phyloP scores from a whole-genome alignment of 2,888 invertebrate genomes.

The Oscheius sp. region DNA sequence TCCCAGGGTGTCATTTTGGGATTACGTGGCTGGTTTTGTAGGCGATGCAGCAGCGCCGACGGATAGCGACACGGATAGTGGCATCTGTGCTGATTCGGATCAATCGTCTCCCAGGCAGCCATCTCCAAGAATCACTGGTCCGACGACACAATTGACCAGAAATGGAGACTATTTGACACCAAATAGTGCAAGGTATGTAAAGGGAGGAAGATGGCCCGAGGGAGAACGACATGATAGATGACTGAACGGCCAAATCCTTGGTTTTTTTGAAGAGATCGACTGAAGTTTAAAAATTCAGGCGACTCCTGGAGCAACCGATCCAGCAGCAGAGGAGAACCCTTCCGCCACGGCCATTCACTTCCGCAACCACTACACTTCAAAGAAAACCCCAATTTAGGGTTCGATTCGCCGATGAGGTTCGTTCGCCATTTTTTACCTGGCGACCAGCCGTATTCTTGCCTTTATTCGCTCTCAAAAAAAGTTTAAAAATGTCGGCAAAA shows the following conservation, averaged over 20 bases:
- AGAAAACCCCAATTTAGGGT: constrained; percentile 56
- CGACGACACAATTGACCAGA: background rate
- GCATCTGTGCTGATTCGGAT: constrained; percentile 65
- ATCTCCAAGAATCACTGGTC: constrained; percentile 9
- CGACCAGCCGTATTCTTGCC: too few relatives aligned
- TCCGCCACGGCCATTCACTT: constrained; percentile 40
- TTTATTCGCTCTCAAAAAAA: too few relatives aligned
- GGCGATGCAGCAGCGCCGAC: constrained; percentile 34
- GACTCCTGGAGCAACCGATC: constrained; percentile 45
- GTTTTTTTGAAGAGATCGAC: background rate
- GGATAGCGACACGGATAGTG: constrained; percentile 66
- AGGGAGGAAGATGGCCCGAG: background rate
- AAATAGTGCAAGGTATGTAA: constrained; percentile 54
- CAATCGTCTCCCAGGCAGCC: constrained; percentile 51
- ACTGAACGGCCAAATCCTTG: background rate
- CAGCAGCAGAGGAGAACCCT: constrained; percentile 51
- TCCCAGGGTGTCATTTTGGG: constrained; percentile 1
- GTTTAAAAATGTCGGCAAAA: too few relatives aligned
- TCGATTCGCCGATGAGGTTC: constrained; percentile 63
- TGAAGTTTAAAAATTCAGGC: constrained; percentile 32
- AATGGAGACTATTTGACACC: constrained; percentile 60
- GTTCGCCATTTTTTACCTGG: constrained; percentile 10
- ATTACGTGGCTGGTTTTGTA: constrained; percentile 8
- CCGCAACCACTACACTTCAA: constrained; percentile 34
- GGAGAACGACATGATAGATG: background rate